Evolutionary conservation across 2,113 vertebrate species (phyloP), one percentile per base, ranked within the genome.

Genomic region (Hemibagrus wyckioides): DNA sequence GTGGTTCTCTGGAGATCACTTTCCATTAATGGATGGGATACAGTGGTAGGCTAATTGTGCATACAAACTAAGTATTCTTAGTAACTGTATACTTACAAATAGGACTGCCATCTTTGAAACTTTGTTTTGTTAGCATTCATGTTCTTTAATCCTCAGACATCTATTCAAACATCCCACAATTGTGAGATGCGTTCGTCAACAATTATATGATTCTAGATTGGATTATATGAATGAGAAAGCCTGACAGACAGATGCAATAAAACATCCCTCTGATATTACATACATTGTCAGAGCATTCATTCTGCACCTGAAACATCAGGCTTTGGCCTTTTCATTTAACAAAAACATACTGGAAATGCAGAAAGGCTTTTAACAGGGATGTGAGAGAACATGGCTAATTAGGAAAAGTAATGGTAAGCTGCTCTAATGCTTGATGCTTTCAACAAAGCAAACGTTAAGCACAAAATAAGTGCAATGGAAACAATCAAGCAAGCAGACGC

Each of bases 221-320:
- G n/a, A 79, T 52, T 52, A 33, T 52, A 30, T 15, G 1, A 17
- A 79, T 79, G 75, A 52, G 75, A 77, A 79, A 61, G 19, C 33
- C 63, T 88, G 83, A 61, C 63, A 80, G 28, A 30, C 75, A 80
- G 50, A 44, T 81, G 63, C 83, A 11, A 30, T 56, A 88, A 88
- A 81, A 48, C 52, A 23, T 33, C 25, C 23, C 25, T 76, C 44
- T 76, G 19, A 30, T 69, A 88, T 88, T 73, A 39, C 63, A 30
- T 59, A 36, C 39, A 39, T 30, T 50, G 41, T 50, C 76, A 82
- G 82, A 82, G 54, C 23, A 73, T 54, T 82, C 83, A 85, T 11
- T 6, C 39, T 57, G 9, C n/a, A 48, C 50, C 39, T 73, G 71
- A 54, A 88, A 65, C 65, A 25, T 59, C 0, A 25, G 65, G 83